These are phyloP conservation scores for Drosophila fuyamai DNA, from an alignment of 1,140 invertebrate species.

Conservation along the genomic window DNA sequence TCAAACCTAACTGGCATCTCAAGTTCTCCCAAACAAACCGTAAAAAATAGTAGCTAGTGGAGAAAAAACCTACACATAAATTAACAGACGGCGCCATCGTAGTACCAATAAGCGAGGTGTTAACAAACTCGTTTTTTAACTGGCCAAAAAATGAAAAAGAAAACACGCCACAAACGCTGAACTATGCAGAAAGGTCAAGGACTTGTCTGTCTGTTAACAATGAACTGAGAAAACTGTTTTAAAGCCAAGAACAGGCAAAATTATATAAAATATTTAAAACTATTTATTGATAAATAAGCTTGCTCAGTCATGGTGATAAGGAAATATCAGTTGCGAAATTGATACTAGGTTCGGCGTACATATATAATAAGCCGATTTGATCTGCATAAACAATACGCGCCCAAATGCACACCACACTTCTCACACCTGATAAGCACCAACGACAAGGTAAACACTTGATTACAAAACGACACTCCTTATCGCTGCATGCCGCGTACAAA, in stretches of 20 bases:
- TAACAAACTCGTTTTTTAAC: slow-evolving; percentile 72
- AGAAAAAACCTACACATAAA: slow-evolving; percentile 53
- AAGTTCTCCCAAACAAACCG: slow-evolving; percentile 71
- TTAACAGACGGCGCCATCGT: slow-evolving; percentile 61
- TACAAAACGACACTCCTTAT: slow-evolving; percentile 21
- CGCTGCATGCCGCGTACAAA: slow-evolving; percentile 30
- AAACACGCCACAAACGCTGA: slow-evolving; percentile 30
- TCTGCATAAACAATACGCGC: slow-evolving; percentile 21
- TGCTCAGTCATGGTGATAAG: slow-evolving; percentile 31
- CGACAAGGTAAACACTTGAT: slow-evolving; percentile 43
- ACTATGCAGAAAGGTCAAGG: slow-evolving; percentile 69
- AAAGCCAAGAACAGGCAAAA: slow-evolving; percentile 5
- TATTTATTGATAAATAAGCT: slow-evolving; percentile 15
- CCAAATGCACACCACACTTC: slow-evolving; percentile 29
- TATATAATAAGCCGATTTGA: slow-evolving; percentile 22
- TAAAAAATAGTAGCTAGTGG: slow-evolving; percentile 47
- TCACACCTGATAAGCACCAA: slow-evolving; percentile 11
- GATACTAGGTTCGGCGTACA: slow-evolving; percentile 14
- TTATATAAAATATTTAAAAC: background rate
- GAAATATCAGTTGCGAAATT: slow-evolving; percentile 30
- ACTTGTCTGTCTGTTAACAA: slow-evolving; percentile 21
- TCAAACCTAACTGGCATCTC: slow-evolving; percentile 53
- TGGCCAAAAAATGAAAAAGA: slow-evolving; percentile 35
- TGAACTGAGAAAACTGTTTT: slow-evolving; percentile 4
- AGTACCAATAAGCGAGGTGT: slow-evolving; percentile 54